Evolutionary conservation across 2,888 invertebrate species (phyloP), one percentile per base, ranked within the genome.

Genomic region (Agrochola litura): DNA sequence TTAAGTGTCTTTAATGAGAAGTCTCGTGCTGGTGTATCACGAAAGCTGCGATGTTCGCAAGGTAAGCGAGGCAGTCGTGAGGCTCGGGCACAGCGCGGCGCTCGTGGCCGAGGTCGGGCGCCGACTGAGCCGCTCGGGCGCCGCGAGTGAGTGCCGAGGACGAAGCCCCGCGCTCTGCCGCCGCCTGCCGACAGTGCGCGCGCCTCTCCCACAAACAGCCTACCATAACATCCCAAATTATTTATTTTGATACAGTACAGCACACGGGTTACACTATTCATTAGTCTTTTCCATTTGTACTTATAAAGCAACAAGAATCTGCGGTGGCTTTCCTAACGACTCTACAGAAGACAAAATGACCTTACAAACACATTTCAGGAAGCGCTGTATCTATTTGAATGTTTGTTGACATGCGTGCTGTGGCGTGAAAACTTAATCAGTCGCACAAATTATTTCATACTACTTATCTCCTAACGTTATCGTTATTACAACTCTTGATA

Each of bases 101-200:
- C 89, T 92, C 91, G 88, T 89, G 88, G 91, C 92, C 92, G 92
- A 91, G 91, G 94, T 92, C 92, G 90, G 90, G 89, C 93, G 92
- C 90, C 92, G 94, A 96, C 96, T 96, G 95, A 91, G 90, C 90
- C 92, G 92, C 93, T 93, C 93, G 94, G 94, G 94, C 94, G 94
- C 94, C 95, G 94, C 91, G 90, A 88, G 70, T 70, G 92, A 92
- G 89, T 91, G 92, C 88, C 88, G 92, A 90, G 91, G 89, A 89
- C 92, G 92, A 88, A 92, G 90, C 94, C 93, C 95, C 95, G 93
- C 95, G 92, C 94, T 88, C 92, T 89, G 88, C 90, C 85, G 85
- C 90, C 89, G 84, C 85, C 88, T 84, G 87, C 86, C 87, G 88
- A 86, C 90, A 91, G 90, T 95, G 96, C 96, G 96, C 96, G 96